These are phyloP conservation scores for Leiothrix lutea DNA, from an alignment of 2,113 vertebrate species.

Conservation along the genomic window DNA sequence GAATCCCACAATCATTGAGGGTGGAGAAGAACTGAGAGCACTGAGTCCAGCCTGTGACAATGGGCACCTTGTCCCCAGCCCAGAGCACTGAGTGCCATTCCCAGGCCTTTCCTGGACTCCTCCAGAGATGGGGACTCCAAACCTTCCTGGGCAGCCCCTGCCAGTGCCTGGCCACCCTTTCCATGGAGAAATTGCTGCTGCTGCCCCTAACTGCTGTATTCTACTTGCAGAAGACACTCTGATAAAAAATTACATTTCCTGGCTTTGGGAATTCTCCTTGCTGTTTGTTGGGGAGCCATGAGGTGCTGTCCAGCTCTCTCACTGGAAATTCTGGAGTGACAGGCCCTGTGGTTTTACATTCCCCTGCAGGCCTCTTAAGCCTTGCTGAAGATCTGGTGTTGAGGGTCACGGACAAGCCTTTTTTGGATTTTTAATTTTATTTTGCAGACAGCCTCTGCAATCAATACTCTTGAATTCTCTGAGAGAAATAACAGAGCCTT, in stretches of 20 bases:
- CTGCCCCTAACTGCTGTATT: neutral
- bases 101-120: neutral
- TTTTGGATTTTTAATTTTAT: too few species aligned
- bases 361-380: neutral
- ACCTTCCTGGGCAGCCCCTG: neutral
- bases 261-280: neutral
- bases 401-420: neutral
- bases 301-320: neutral
- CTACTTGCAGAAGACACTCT: neutral
- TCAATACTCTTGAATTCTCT: neutral
- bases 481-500: neutral
- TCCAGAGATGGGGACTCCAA: neutral
- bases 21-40: neutral
- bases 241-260: neutral
- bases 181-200: neutral
- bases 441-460: neutral
- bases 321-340: neutral
- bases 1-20: neutral
- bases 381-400: neutral
- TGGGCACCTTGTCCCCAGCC: neutral
- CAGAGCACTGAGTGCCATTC: neutral
- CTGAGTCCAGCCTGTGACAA: rapidly evolving
- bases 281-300: neutral
- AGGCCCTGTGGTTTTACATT: neutral
- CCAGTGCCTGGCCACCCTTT: neutral